Base-by-base conservation (phyloP, 2,888 invertebrate genomes). In the Choristoneura rosaceana region DNA sequence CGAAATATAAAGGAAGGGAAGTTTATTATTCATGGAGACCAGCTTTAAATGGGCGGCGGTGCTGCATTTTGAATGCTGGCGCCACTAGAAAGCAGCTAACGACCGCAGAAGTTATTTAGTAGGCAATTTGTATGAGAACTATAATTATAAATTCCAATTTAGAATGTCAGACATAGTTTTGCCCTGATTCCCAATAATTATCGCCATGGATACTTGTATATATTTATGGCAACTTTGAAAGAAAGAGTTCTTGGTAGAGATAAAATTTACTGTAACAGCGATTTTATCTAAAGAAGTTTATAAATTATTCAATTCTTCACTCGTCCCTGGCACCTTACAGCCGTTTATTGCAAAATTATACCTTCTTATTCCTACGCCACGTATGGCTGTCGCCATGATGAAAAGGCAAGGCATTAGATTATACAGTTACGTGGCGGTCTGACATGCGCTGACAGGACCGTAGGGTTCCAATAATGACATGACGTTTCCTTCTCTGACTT, bases 231-330 rank as follows among this genome's bases (percentile, higher is more conserved):
- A 41, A 61, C 34, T 61, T 43, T 43, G 34, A 34, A 59, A 55
- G 55, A n/a, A n/a, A n/a, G 9, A 55, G 50, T 50, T 50, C 15
- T 50, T 55, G 55, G 8, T 45, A 41, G 17, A 65, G 38, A 63
- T 58, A 38, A 47, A 59, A 59, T 55, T 60, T 69, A 71, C 66
- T 62, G 70, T 71, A 74, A 76, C 76, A 69, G 67, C 71, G 64
- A 66, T 74, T 77, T 75, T 77, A 83, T 84, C 79, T 76, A 74
- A 77, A 77, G 79, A 82, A 79, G 75, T 78, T 83, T 79, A 86
- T 89, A 84, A 84, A 89, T 89, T 81, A 88, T 89, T 87, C 86
- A 82, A 71, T 61, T 74, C 73, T 74, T 62, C 70, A 67, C 71
- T 78, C 77, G 79, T 77, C 80, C 78, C 80, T 15, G 47, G 52